phyloP scores from a whole-genome alignment of 2,113 vertebrate genomes.

The Callopanchax toddi region DNA sequence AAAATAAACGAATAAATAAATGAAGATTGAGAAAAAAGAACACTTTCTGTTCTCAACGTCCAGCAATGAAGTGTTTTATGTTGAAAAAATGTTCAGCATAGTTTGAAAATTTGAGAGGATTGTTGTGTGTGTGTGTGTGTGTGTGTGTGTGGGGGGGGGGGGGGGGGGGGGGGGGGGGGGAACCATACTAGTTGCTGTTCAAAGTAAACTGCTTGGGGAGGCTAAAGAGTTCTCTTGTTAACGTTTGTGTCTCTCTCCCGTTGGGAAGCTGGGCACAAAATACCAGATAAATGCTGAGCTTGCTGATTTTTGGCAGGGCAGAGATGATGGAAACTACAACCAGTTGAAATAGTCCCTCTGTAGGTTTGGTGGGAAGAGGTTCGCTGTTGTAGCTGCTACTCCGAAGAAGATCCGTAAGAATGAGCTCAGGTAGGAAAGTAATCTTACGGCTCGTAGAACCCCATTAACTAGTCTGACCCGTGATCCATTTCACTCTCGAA shows the following conservation, averaged over 20 bases:
- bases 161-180: too few relatives aligned
- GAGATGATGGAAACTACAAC: slow-evolving; percentile 28
- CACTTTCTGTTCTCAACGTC: too few relatives aligned
- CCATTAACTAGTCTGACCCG: slow-evolving; percentile 72
- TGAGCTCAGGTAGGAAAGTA: slow-evolving; percentile 70
- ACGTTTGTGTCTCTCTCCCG: slow-evolving; percentile 46
- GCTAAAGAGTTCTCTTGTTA: slow-evolving; percentile 60
- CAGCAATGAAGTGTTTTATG: too few relatives aligned
- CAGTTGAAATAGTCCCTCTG: slow-evolving; percentile 30
- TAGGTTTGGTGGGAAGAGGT: slow-evolving; percentile 32
- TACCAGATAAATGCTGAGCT: slow-evolving; percentile 32
- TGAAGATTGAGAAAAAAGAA: too few relatives aligned
- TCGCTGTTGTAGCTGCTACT: slow-evolving; percentile 62
- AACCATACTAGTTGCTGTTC: slow-evolving; percentile 2
- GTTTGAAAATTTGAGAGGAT: too few relatives aligned
- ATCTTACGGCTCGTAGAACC: slow-evolving; percentile 77
- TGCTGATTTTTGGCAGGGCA: slow-evolving; percentile 15
- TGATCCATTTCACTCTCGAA: slow-evolving; percentile 76
- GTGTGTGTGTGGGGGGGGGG: too few relatives aligned
- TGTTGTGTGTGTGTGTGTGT: too few relatives aligned
- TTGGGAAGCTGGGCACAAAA: slow-evolving; percentile 27
- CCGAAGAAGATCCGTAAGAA: slow-evolving; percentile 72
- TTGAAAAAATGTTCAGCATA: too few relatives aligned
- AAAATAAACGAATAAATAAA: too few relatives aligned
- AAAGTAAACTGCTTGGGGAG: slow-evolving; percentile 43